A percentile compares a stretch with the other conserved stretches of the same genome.
Evolutionary conservation across 2,113 vertebrate genomes (phyloP).

Genomic region (Eurystomus gularis): DNA sequence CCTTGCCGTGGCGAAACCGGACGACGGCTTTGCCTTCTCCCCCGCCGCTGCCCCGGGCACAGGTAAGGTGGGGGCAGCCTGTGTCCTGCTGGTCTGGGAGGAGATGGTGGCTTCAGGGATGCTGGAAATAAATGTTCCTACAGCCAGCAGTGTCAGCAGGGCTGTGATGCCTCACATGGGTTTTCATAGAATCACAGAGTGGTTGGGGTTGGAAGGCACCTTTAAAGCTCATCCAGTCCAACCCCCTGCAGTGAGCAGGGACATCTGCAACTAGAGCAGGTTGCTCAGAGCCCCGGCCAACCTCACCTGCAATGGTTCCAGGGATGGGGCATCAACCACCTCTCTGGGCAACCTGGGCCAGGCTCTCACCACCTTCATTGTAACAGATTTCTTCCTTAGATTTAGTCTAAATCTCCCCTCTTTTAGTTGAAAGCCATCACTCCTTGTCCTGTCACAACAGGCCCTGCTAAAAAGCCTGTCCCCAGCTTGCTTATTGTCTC

Average conservation of each 20-base stretch:
- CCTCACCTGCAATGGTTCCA: too few relatives aligned
- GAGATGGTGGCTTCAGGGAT: fast-evolving
- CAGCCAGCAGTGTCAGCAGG: not conserved
- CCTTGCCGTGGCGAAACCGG: slow-evolving; percentile 87
- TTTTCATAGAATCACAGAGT: fast-evolving
- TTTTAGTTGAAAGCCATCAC: too few relatives aligned
- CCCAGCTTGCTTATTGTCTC: not conserved
- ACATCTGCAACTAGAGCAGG: too few relatives aligned
- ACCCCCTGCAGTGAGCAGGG: fast-evolving
- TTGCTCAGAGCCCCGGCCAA: not conserved
- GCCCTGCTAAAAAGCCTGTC: too few relatives aligned
- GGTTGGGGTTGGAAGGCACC: not conserved
- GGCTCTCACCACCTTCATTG: too few relatives aligned
- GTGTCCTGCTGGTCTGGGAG: fast-evolving
- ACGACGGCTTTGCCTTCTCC: slow-evolving; percentile 65
- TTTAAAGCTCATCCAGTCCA: fast-evolving
- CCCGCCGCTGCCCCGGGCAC: slow-evolving; percentile 73
- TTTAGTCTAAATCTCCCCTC: too few relatives aligned
- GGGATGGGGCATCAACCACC: too few relatives aligned
- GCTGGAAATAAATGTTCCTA: not conserved
- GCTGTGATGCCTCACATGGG: fast-evolving
- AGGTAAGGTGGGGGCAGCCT: slow-evolving; percentile 71
- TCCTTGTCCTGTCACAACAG: too few relatives aligned
- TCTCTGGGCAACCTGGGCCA: too few relatives aligned
- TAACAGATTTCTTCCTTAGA: too few relatives aligned